These are phyloP conservation scores for Ammospiza nelsoni DNA, from an alignment of 2,113 vertebrate genomes.

Conservation along the genomic window DNA sequence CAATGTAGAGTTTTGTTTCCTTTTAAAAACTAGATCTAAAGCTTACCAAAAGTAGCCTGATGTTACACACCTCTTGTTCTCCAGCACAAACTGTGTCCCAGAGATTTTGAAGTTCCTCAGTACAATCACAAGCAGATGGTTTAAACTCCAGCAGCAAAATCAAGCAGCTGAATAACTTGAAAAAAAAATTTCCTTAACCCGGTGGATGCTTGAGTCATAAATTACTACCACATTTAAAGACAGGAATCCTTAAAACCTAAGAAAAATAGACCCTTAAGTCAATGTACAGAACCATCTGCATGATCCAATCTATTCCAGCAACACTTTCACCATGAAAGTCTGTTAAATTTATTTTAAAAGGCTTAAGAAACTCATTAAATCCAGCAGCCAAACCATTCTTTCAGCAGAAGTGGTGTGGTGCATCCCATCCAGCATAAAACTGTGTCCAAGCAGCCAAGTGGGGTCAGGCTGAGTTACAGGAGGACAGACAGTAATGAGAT, in stretches of 20 bases:
- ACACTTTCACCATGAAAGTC: background rate
- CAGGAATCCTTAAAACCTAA: background rate
- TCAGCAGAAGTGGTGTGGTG: background rate
- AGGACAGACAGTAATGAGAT: constrained; percentile 51
- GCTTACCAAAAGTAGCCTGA: background rate
- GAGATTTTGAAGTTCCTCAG: background rate
- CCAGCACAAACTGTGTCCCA: background rate
- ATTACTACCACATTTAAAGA: background rate
- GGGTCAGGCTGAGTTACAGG: constrained; percentile 24
- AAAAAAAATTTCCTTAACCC: background rate
- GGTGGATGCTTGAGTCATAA: background rate
- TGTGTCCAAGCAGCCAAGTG: background rate
- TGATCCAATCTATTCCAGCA: background rate
- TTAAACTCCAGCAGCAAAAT: background rate
- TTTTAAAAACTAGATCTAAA: background rate
- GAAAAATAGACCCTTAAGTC: background rate
- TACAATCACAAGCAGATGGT: background rate
- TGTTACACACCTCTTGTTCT: background rate
- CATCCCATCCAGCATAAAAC: background rate
- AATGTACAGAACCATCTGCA: background rate
- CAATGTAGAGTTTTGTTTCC: background rate
- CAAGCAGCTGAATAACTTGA: background rate
- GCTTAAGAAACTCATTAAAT: background rate
- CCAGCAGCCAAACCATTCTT: constrained; percentile 19
- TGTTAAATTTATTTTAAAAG: constrained; percentile 41